Conservation (phyloP, 2,797 vertebrate species). For the Periophthalmus magnuspinnatus region DNA sequence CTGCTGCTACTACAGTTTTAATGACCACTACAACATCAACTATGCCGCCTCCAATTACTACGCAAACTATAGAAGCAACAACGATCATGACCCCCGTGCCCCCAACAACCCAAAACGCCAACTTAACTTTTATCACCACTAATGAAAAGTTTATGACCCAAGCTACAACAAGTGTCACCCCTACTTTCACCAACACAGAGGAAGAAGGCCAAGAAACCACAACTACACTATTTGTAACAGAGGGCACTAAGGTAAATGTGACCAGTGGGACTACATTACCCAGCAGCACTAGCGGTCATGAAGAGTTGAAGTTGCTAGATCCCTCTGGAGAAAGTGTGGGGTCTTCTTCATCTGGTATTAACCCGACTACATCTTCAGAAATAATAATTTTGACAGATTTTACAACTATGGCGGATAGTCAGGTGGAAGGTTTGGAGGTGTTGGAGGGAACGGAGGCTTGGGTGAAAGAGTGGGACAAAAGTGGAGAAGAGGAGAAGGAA, state of each 20-base stretch:
- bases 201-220: constrained; percentile 8
- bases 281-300: constrained; percentile 34
- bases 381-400: constrained; percentile 22
- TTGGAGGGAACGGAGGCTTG: constrained; percentile 37
- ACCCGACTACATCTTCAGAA: constrained; percentile 34
- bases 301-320: constrained; percentile 30
- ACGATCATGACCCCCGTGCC: neutral
- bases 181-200: constrained; percentile 11
- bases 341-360: constrained; percentile 46
- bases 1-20: constrained; percentile 35
- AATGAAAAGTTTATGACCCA: constrained; percentile 38
- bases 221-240: neutral
- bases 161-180: constrained; percentile 17
- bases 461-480: constrained; percentile 37
- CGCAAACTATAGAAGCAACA: constrained; percentile 41
- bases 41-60: constrained; percentile 49
- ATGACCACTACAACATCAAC: constrained; percentile 13
- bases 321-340: constrained; percentile 34
- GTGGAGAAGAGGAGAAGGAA: constrained; percentile 32
- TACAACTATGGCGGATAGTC: constrained; percentile 17
- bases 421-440: constrained; percentile 15
- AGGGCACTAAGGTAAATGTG: neutral
- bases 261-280: constrained; percentile 33
- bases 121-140: constrained; percentile 25
- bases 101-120: constrained; percentile 32